Percentiles rank a stretch among this genome's conserved stretches.
phyloP scores from a whole-genome alignment of 1,140 invertebrate genomes.

The Eumeta japonica region DNA sequence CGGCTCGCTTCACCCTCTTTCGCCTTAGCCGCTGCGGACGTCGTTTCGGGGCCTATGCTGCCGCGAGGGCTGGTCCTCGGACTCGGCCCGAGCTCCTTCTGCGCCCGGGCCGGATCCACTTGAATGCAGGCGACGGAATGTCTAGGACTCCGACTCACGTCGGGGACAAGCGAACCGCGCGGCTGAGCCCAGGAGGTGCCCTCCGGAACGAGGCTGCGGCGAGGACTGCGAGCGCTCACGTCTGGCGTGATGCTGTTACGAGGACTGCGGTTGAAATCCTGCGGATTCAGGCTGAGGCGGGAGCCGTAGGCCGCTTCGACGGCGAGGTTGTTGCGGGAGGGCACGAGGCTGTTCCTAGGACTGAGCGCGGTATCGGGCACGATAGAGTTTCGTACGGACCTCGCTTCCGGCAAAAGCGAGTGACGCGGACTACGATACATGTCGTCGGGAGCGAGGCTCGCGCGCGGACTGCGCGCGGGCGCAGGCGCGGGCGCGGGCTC shows the following conservation, averaged over 20 bases:
- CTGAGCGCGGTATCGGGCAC: conserved; percentile 56
- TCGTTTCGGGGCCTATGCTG: conserved; percentile 57
- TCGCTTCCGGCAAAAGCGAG: conserved; percentile 60
- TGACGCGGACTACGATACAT: conserved; percentile 63
- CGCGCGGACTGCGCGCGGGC: conserved; percentile 60
- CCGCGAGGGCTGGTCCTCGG: conserved; percentile 61
- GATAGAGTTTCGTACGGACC: conserved; percentile 61
- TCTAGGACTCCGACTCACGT: conserved; percentile 58
- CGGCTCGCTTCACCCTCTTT: conserved; percentile 51
- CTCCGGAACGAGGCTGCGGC: conserved; percentile 63
- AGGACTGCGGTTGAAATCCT: conserved; percentile 63
- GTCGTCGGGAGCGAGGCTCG: conserved; percentile 63
- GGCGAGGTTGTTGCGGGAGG: conserved; percentile 62
- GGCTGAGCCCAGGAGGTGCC: conserved; percentile 53
- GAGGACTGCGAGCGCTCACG: conserved; percentile 51
- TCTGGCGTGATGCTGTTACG: conserved; percentile 65
- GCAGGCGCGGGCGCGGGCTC: conserved; percentile 41
- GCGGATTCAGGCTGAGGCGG: conserved; percentile 58
- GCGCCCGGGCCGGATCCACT: conserved; percentile 54
- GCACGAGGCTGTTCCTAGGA: conserved; percentile 53
- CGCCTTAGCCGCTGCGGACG: conserved; percentile 36
- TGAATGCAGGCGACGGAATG: conserved; percentile 59
- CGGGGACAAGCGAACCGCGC: conserved; percentile 46
- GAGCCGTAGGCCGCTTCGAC: conserved; percentile 57
- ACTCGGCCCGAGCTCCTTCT: conserved; percentile 63